Evolutionary conservation across 2,888 invertebrate genomes (phyloP).

Genomic region (Arctia plantaginis): DNA sequence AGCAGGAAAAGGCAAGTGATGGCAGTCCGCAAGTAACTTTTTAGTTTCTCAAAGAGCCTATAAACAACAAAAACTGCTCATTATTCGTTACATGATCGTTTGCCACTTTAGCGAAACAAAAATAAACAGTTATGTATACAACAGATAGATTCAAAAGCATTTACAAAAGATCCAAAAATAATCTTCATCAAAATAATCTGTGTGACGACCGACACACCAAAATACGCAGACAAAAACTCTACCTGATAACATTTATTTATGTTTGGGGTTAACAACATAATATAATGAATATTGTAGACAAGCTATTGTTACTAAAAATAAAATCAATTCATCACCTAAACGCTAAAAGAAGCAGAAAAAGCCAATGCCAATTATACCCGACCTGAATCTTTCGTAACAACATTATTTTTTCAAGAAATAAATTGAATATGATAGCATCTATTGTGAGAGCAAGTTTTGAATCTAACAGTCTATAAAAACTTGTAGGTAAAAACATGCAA

Average conservation of each 20-base stretch:
- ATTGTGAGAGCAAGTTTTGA: conserved; percentile 36
- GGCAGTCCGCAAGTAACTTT: background rate
- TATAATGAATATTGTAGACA: background rate
- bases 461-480: conserved; percentile 37
- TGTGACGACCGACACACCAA: background rate
- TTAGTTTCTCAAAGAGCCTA: background rate
- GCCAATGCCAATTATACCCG: background rate
- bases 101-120: background rate
- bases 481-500: conserved; percentile 40
- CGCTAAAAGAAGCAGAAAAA: background rate
- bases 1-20: background rate
- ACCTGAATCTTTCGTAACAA: background rate
- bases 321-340: background rate
- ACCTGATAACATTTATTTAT: conserved; percentile 1
- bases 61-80: background rate
- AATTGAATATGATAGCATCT: conserved; percentile 28
- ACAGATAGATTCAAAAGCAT: background rate
- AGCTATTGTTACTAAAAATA: background rate
- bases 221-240: background rate
- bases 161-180: background rate
- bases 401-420: conserved; percentile 15
- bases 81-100: background rate
- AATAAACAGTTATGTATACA: background rate
- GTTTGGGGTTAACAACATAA: conserved; percentile 3
- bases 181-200: background rate